Evolutionary conservation across 2,113 vertebrate genomes (phyloP).

Genomic region (Zosterops japonicus): DNA sequence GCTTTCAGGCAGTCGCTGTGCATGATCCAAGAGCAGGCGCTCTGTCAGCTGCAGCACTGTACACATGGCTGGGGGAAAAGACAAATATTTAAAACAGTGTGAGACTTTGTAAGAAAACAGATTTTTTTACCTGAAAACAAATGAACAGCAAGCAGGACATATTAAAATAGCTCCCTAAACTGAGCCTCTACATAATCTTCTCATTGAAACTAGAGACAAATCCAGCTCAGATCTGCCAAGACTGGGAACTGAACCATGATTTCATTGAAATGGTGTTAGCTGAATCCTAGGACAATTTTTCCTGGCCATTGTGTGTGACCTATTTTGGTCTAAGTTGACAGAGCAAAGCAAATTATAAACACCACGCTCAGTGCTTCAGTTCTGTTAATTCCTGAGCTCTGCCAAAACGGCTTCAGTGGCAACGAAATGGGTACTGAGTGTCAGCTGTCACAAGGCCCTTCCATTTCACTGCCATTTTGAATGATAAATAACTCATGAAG

Average conservation of each 20-base stretch:
- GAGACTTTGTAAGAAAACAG: neutral
- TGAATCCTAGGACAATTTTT: neutral
- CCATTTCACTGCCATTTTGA: neutral
- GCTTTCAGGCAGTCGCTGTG: constrained; percentile 82
- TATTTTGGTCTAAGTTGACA: neutral
- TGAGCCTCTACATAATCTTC: neutral
- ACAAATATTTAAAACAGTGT: neutral
- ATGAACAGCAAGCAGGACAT: neutral
- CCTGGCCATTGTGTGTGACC: neutral
- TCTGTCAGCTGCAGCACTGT: constrained; percentile 89
- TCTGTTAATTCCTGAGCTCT: neutral
- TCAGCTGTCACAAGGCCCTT: neutral
- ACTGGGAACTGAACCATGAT: neutral
- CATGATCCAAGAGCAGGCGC: constrained; percentile 89
- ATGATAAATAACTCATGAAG: neutral
- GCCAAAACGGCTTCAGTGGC: neutral
- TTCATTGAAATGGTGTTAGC: neutral
- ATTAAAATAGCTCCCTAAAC: neutral
- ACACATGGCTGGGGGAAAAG: constrained; percentile 70
- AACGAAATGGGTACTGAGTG: neutral
- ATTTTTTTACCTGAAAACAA: constrained; percentile 11
- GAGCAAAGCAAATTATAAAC: neutral
- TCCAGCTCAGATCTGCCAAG: neutral
- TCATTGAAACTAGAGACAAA: neutral
- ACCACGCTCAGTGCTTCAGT: neutral